phyloP scores from a whole-genome alignment of 2,113 vertebrate species.

The Engraulis encrasicolus region DNA sequence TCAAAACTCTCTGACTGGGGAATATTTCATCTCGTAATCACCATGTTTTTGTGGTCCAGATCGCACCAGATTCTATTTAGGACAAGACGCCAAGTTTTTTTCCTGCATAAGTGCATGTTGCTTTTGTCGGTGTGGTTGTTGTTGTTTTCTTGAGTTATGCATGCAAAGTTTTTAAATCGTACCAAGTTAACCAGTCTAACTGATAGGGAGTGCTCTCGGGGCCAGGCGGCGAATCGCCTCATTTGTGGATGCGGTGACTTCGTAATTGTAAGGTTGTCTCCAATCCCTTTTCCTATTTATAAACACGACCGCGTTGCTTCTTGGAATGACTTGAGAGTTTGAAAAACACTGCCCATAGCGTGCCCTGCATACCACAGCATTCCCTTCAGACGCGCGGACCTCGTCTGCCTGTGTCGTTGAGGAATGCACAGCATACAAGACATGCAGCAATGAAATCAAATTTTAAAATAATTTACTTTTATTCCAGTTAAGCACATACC shows the following conservation, averaged over 20 bases:
- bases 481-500: no score
- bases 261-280: constrained; percentile 38
- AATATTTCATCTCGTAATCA: neutral
- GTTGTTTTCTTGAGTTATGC: neutral
- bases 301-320: constrained; percentile 32
- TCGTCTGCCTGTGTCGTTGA: no score
- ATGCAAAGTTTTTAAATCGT: constrained; percentile 10
- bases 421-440: no score
- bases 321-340: constrained; percentile 14
- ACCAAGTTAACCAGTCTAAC: neutral
- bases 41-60: neutral
- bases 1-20: neutral
- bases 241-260: constrained; percentile 27
- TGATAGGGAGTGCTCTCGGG: neutral
- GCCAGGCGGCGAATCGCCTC: constrained; percentile 19
- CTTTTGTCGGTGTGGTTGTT: neutral
- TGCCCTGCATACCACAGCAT: neutral
- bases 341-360: constrained; percentile 15
- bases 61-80: neutral
- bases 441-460: neutral
- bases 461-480: no score
- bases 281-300: constrained; percentile 29
- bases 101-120: neutral
- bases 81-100: neutral
- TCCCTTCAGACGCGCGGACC: neutral